Conservation (phyloP, 2,888 invertebrate species). For the Macaria notata region DNA sequence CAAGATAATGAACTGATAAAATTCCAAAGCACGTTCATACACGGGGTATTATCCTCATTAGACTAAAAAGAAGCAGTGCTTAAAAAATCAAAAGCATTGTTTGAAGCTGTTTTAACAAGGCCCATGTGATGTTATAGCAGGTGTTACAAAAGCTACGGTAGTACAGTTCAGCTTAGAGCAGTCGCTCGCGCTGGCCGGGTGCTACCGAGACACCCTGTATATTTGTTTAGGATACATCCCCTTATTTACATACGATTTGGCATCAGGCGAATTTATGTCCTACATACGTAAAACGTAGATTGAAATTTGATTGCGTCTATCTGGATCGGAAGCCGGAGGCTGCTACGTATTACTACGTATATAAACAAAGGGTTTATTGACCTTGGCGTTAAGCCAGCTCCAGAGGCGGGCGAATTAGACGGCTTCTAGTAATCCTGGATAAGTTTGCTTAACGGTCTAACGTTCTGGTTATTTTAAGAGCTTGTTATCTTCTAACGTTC, state of each 20-base stretch:
- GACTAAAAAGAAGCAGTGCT: slow-evolving; percentile 39
- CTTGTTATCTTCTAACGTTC: slow-evolving; percentile 24
- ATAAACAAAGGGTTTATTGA: slow-evolving; percentile 71
- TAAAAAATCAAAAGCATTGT: slow-evolving; percentile 55
- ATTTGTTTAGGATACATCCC: slow-evolving; percentile 77
- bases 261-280: slow-evolving; percentile 49
- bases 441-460: slow-evolving; percentile 33
- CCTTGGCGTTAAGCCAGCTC: slow-evolving; percentile 73
- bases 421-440: slow-evolving; percentile 50
- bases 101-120: slow-evolving; percentile 41
- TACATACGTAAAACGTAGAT: slow-evolving; percentile 45
- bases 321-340: slow-evolving; percentile 46
- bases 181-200: slow-evolving; percentile 51
- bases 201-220: slow-evolving; percentile 68
- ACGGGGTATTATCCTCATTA: slow-evolving; percentile 37
- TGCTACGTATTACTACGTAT: slow-evolving; percentile 54
- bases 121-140: slow-evolving; percentile 28
- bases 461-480: slow-evolving; percentile 9
- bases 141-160: slow-evolving; percentile 27
- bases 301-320: slow-evolving; percentile 46
- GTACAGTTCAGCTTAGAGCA: slow-evolving; percentile 48
- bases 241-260: slow-evolving; percentile 59
- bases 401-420: slow-evolving; percentile 58
- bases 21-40: slow-evolving; percentile 27
- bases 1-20: slow-evolving; percentile 20